These are phyloP conservation scores for Armadillidium nasatum DNA, from an alignment of 1,140 invertebrate genomes.

Conservation along the genomic window DNA sequence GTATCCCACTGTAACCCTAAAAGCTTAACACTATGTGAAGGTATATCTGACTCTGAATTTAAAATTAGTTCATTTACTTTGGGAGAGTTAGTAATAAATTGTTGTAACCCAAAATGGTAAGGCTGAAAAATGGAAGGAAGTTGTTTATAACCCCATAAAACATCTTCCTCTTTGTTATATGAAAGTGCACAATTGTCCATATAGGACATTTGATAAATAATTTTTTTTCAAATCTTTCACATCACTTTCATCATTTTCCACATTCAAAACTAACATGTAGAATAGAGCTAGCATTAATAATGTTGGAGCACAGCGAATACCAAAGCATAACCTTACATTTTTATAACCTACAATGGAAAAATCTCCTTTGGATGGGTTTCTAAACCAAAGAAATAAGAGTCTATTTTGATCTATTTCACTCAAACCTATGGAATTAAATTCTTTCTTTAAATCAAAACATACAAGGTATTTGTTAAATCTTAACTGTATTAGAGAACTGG, in stretches of 20 bases:
- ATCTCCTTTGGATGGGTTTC: neutral
- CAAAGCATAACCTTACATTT: conserved; percentile 20
- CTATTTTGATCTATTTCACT: conserved; percentile 13
- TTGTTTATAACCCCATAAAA: neutral
- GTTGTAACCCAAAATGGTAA: conserved; percentile 19
- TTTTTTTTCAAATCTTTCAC: neutral
- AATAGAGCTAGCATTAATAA: conserved; percentile 11
- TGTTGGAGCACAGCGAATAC: conserved; percentile 10
- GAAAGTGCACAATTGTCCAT: conserved; percentile 3
- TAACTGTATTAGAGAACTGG: neutral
- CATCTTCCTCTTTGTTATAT: neutral
- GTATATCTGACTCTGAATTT: neutral
- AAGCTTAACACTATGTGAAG: neutral
- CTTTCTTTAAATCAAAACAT: neutral
- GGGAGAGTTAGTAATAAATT: neutral
- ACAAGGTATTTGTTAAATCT: no score
- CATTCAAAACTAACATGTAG: neutral
- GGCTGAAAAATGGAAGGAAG: neutral
- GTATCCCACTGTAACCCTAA: conserved; percentile 1
- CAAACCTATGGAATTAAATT: neutral
- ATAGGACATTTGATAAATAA: neutral
- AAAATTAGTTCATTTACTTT: neutral
- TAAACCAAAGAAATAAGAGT: conserved; percentile 22
- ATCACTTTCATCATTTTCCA: neutral
- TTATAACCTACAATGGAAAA: conserved; percentile 8